Evolutionary conservation across 1,140 invertebrate genomes (phyloP), one percentile per base, ranked within the genome.

Genomic region (Leptinotarsa undecemlineata): DNA sequence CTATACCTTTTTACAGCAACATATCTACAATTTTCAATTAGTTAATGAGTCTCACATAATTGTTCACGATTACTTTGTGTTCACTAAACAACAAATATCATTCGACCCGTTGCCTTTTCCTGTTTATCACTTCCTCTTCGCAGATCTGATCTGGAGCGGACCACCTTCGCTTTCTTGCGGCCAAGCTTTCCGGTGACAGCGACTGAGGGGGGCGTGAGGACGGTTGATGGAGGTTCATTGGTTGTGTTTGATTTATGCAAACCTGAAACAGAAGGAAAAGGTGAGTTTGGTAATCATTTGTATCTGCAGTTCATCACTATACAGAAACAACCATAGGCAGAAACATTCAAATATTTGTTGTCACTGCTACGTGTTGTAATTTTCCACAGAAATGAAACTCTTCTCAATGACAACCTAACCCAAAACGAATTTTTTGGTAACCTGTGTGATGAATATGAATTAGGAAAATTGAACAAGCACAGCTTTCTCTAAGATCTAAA

Each of bases 71-170:
- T 20, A 72, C 48, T 60, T 33, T 61, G 26, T 64, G 19, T 63
- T 48, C 71, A 20, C 47, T 21, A 51, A 57, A 71, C 69, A 71
- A 69, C 33, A 69, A 71, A 64, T 47, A 77, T 80, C 76, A 79
- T 76, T 78, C 79, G 19, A 74, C 63, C 23, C 79, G 73, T 67
- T 75, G 73, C 48, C 76, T 71, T 61, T 76, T 78, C 47, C 68
- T 79, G 26, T 63, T 62, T 20, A 73, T 73, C 69, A 80, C 77
- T 74, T 85, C 82, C 67, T 89, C 88, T 60, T 87, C 88, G 80
- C 86, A 86, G 60, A 89, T 86, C 74, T 87, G 86, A 77, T 91
- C 90, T 6, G 90, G 89, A 4, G 90, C 90, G 5, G 90, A 91
- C 90, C 90, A 91, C 48, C 90, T 85, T 60, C 90, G 82, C 80